Percentiles rank a stretch among this genome's conserved stretches.
These are phyloP conservation scores for Onychorhynchus coronatus DNA, from an alignment of 2,113 vertebrate genomes.

Conservation along the genomic window DNA sequence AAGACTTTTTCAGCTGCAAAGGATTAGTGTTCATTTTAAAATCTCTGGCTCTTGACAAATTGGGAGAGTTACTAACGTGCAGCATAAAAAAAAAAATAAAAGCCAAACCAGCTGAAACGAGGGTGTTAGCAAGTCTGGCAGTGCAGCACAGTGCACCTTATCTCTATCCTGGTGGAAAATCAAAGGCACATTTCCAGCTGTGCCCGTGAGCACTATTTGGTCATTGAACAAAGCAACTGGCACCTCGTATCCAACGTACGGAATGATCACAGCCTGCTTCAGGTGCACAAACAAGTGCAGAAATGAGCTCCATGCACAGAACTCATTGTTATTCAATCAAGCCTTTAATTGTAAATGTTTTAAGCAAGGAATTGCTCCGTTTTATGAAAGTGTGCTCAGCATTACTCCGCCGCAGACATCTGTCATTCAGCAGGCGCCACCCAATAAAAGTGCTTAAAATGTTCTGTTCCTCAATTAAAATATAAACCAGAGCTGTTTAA, in stretches of 20 bases:
- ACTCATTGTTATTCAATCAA: slow-evolving; percentile 52
- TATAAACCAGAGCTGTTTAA: slow-evolving; percentile 65
- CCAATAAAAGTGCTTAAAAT: slow-evolving; percentile 66
- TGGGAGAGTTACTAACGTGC: not conserved
- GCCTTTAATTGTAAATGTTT: slow-evolving; percentile 63
- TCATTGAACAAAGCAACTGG: slow-evolving; percentile 42
- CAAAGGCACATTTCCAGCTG: slow-evolving; percentile 56
- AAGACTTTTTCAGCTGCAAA: slow-evolving; percentile 29
- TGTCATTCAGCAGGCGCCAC: slow-evolving; percentile 68
- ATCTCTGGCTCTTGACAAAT: slow-evolving; percentile 35
- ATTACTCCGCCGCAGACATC: slow-evolving; percentile 25
- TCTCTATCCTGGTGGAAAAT: slow-evolving; percentile 50
- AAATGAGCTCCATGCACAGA: slow-evolving; percentile 29
- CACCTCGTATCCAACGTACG: slow-evolving; percentile 27
- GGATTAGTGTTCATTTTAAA: slow-evolving; percentile 21
- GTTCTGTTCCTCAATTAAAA: slow-evolving; percentile 70
- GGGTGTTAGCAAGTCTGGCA: slow-evolving; percentile 5
- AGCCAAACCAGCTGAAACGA: not conserved
- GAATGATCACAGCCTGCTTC: slow-evolving; percentile 30
- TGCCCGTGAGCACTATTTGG: slow-evolving; percentile 23
- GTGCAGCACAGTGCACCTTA: not conserved
- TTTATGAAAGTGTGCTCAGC: slow-evolving; percentile 61
- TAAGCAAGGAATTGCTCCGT: slow-evolving; percentile 45
- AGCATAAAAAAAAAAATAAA: not conserved
- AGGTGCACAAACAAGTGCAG: slow-evolving; percentile 58